Percentiles rank a stretch among this genome's conserved stretches.
Conservation (phyloP, 2,113 vertebrate species). For the Callionymus lyra region DNA sequence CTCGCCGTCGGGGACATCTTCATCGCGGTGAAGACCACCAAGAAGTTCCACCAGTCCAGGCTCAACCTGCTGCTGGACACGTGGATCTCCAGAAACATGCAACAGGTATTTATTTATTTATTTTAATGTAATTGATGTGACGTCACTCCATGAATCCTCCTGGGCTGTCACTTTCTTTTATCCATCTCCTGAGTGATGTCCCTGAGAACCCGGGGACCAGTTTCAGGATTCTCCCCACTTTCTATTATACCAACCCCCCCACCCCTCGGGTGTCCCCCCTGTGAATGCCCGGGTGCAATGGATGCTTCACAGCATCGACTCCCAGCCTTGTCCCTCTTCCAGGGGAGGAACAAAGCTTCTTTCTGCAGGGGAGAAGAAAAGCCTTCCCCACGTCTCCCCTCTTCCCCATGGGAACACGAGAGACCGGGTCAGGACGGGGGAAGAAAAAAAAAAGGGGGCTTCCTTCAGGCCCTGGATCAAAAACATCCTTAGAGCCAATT, state of each 20-base stretch:
- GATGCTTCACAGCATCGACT: slow-evolving; percentile 68
- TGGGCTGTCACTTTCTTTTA: slow-evolving; percentile 39
- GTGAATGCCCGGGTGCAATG: slow-evolving; percentile 69
- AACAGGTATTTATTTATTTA: slow-evolving; percentile 68
- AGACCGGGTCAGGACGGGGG: slow-evolving; percentile 80
- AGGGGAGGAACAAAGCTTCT: slow-evolving; percentile 91
- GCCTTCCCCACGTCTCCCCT: slow-evolving; percentile 73
- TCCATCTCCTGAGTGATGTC: slow-evolving; percentile 52
- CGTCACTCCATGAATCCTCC: slow-evolving; percentile 9
- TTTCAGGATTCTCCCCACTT: slow-evolving; percentile 24
- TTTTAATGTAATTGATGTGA: slow-evolving; percentile 9
- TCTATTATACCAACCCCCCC: slow-evolving; percentile 46
- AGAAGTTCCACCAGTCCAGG: slow-evolving; percentile 88
- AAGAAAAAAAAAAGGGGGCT: slow-evolving; percentile 63
- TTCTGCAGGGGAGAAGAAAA: slow-evolving; percentile 82
- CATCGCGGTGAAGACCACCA: slow-evolving; percentile 96
- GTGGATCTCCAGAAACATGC: slow-evolving; percentile 87
- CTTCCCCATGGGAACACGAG: slow-evolving; percentile 86
- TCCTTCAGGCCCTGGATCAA: slow-evolving; percentile 46
- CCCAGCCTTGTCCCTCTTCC: slow-evolving; percentile 82
- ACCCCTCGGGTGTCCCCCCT: slow-evolving; percentile 70
- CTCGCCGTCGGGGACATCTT: slow-evolving; percentile 80
- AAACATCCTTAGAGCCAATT: too few species aligned
- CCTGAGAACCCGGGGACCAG: slow-evolving; percentile 45
- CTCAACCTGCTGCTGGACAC: slow-evolving; percentile 88